These are phyloP conservation scores for Bubo scandiacus DNA, from an alignment of 2,113 vertebrate genomes.

Conservation along the genomic window DNA sequence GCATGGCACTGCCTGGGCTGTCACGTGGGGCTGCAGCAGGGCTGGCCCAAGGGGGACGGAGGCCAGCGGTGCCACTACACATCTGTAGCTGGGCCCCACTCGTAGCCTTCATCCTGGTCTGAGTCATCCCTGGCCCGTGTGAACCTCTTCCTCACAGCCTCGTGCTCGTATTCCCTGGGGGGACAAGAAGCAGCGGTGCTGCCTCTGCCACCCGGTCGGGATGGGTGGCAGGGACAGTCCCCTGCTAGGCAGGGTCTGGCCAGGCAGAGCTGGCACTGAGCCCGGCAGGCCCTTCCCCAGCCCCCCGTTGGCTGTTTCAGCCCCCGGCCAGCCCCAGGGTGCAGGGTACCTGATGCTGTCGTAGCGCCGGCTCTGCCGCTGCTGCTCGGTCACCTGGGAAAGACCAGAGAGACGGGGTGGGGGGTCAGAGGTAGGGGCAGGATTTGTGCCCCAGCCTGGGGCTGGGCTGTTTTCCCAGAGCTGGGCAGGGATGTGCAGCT, in stretches of 20 bases:
- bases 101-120: conserved; percentile 74
- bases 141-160: conserved; percentile 84
- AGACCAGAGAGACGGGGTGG: not conserved
- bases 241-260: too few species aligned
- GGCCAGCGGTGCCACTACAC: conserved; percentile 66
- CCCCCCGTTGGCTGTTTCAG: not conserved
- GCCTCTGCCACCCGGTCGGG: not conserved
- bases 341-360: conserved; percentile 43
- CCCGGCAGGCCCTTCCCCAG: not conserved
- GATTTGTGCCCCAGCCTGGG: not conserved
- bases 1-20: not conserved
- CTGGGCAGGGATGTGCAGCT: not conserved
- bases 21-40: not conserved
- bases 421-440: not conserved
- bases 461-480: not conserved
- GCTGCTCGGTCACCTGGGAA: not conserved
- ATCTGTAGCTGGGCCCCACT: conserved; percentile 94
- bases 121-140: conserved; percentile 85
- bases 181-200: not conserved
- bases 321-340: not conserved
- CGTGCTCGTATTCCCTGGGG: conserved; percentile 78
- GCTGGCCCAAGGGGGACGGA: not conserved
- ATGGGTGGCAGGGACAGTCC: not conserved
- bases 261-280: not conserved
- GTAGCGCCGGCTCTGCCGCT: not conserved